phyloP scores from a whole-genome alignment of 2,888 invertebrate genomes.

The Meta bourneti region DNA sequence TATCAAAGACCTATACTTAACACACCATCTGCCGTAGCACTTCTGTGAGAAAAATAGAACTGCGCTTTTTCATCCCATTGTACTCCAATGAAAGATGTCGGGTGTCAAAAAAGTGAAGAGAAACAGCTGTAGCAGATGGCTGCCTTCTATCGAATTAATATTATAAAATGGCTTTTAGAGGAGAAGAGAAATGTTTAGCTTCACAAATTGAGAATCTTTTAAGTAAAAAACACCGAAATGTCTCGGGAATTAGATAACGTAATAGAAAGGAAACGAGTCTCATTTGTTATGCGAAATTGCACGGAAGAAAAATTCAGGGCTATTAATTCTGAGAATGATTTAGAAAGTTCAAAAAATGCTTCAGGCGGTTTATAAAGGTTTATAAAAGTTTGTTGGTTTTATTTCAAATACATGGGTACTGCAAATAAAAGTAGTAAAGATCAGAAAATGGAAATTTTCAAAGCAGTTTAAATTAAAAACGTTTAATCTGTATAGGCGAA shows the following conservation, averaged over 20 bases:
- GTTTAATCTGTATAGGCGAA: too few species aligned
- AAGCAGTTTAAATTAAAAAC: too few species aligned
- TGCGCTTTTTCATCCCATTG: conserved; percentile 2
- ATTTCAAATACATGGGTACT: too few species aligned
- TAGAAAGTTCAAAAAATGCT: background rate
- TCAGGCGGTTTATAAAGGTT: too few species aligned
- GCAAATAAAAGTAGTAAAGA: too few species aligned
- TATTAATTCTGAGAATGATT: background rate
- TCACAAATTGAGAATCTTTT: background rate
- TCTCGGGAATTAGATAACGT: conserved; percentile 18
- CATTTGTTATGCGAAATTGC: conserved; percentile 1
- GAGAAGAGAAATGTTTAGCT: background rate
- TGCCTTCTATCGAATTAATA: conserved; percentile 45
- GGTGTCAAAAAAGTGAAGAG: conserved; percentile 30
- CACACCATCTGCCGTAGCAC: background rate
- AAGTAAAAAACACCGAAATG: conserved; percentile 4
- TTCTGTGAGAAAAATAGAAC: background rate
- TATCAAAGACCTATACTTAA: background rate
- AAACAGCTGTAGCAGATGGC: conserved; percentile 47
- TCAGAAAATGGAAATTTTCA: too few species aligned
- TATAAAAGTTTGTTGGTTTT: too few species aligned
- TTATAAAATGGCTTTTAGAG: conserved; percentile 7
- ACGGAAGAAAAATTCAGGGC: background rate
- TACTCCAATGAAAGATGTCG: background rate
- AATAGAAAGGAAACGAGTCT: background rate